These are phyloP conservation scores for Nipponia nippon DNA, from an alignment of 2,113 vertebrate genomes.

Conservation along the genomic window DNA sequence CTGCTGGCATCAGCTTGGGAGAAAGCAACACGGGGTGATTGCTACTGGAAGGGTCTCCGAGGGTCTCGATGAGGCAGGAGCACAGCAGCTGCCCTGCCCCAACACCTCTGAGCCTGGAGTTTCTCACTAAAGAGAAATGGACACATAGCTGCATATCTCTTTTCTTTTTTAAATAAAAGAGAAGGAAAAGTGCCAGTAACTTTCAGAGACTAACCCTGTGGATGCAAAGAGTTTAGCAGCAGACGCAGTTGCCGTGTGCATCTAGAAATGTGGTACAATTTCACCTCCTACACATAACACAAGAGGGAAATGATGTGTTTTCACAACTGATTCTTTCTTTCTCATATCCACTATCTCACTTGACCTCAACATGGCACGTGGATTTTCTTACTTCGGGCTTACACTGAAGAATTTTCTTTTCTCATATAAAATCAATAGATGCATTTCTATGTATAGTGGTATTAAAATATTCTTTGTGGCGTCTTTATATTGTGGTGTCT, in stretches of 20 bases:
- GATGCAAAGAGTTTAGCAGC: neutral
- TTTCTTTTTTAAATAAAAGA: neutral
- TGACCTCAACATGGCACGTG: neutral
- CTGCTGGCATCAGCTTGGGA: neutral
- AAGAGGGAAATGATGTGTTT: neutral
- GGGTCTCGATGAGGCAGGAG: accelerated
- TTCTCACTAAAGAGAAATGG: neutral
- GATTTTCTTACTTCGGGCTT: neutral
- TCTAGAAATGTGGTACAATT: neutral
- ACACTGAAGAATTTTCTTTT: neutral
- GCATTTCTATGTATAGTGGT: neutral
- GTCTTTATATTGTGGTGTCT: neutral
- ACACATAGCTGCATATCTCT: neutral
- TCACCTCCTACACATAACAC: neutral
- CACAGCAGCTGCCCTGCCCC: accelerated
- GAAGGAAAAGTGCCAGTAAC: neutral
- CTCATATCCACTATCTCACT: neutral
- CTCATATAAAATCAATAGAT: neutral
- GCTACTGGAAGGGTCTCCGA: neutral
- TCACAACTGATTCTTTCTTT: neutral
- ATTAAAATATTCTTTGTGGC: neutral
- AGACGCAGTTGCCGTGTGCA: neutral
- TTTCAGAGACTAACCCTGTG: neutral
- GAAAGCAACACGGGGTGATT: neutral
- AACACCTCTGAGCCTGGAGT: neutral